These are phyloP conservation scores for Caenorhabditis sp. DNA, from an alignment of 2,888 invertebrate genomes.

Conservation along the genomic window DNA sequence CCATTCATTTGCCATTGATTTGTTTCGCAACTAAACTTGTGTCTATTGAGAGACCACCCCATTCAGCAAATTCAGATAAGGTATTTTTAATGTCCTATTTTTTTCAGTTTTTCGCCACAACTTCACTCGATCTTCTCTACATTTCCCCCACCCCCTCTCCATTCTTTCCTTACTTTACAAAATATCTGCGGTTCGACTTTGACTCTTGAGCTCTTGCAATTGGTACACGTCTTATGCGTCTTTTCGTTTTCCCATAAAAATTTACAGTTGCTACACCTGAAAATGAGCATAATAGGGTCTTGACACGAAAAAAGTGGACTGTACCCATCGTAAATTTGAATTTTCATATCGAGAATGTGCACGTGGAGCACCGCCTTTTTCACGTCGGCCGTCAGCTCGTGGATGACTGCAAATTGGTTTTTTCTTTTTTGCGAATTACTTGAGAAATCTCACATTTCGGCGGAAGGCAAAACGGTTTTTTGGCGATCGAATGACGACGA, in stretches of 20 bases:
- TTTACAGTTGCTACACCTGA: slow-evolving; percentile 16
- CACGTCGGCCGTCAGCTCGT: slow-evolving; percentile 15
- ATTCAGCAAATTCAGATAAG: no score
- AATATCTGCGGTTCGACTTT: not conserved
- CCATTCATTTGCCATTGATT: no score
- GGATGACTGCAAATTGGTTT: slow-evolving; percentile 21
- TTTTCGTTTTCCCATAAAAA: not conserved
- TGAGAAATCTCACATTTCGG: slow-evolving; percentile 32
- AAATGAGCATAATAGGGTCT: not conserved
- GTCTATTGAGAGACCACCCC: no score
- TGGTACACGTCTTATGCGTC: not conserved
- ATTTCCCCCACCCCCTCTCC: no score
- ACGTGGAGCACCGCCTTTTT: slow-evolving; percentile 19
- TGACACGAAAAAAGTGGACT: not conserved
- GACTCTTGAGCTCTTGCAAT: not conserved
- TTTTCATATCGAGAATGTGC: slow-evolving; percentile 33
- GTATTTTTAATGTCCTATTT: no score
- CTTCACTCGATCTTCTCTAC: no score
- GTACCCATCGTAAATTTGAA: slow-evolving; percentile 32
- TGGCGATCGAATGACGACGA: slow-evolving; percentile 11
- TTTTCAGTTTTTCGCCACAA: no score
- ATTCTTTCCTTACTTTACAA: slow-evolving; percentile 11
- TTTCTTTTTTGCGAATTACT: not conserved
- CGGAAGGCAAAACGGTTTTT: slow-evolving; percentile 3
- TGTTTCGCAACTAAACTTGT: no score